phyloP scores from a whole-genome alignment of 2,113 vertebrate genomes.

The Microcebus tavaratra region DNA sequence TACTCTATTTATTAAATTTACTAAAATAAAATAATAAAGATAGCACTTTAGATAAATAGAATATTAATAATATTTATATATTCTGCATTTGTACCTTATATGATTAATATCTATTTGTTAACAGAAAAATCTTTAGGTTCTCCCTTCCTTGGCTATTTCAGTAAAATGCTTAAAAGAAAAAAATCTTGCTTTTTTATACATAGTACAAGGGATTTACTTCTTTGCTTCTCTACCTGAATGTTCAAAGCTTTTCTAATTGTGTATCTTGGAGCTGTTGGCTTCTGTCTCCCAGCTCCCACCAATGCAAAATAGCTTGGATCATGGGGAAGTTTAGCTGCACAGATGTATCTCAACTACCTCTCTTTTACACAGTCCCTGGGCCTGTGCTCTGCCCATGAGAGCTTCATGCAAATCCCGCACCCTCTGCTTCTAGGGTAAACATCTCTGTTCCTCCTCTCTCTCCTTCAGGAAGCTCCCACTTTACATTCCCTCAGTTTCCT shows the following conservation, averaged over 20 bases:
- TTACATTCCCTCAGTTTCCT: not conserved
- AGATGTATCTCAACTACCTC: not conserved
- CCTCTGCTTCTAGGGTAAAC: not conserved
- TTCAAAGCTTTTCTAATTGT: not conserved
- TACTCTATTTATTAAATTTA: not conserved
- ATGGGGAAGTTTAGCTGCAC: not conserved
- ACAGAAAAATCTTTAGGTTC: not conserved
- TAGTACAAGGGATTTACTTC: not conserved
- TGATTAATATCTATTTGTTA: not conserved
- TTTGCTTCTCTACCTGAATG: not conserved
- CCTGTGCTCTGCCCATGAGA: not conserved
- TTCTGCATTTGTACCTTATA: not conserved
- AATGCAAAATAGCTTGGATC: not conserved
- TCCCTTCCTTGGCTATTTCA: not conserved
- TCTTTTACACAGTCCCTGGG: not conserved
- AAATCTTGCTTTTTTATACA: not conserved
- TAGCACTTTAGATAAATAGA: not conserved
- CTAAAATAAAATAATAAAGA: conserved; percentile 27
- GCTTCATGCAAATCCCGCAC: not conserved
- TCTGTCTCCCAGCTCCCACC: not conserved
- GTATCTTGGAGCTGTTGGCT: not conserved
- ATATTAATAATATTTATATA: not conserved
- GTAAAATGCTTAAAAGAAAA: not conserved
- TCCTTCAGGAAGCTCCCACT: not conserved
- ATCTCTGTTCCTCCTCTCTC: not conserved